These are phyloP conservation scores for Helleia helle DNA, from an alignment of 2,888 invertebrate species.

Conservation along the genomic window DNA sequence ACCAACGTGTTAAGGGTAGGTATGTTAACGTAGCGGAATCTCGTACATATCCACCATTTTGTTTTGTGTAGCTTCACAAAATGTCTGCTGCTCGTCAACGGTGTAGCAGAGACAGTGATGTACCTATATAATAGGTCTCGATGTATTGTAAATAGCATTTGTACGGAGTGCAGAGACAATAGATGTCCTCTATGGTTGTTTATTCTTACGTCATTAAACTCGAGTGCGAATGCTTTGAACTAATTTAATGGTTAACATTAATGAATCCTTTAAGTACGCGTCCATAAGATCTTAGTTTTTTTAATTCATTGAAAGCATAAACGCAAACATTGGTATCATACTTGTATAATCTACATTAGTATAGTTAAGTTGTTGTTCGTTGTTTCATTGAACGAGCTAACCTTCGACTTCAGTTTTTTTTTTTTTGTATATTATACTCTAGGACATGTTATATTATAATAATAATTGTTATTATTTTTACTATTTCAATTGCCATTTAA, in stretches of 20 bases:
- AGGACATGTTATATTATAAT: too few species aligned
- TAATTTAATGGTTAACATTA: constrained; percentile 43
- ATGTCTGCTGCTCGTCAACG: constrained; percentile 32
- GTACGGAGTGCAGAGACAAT: constrained; percentile 37
- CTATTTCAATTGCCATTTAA: too few species aligned
- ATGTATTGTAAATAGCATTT: constrained; percentile 28
- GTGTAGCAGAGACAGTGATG: too few species aligned
- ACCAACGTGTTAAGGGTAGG: constrained; percentile 12
- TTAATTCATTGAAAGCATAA: too few species aligned
- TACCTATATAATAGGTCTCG: constrained; percentile 31
- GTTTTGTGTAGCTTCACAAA: constrained; percentile 28
- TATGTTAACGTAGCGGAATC: neutral
- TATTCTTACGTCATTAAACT: constrained; percentile 66
- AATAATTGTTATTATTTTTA: too few species aligned
- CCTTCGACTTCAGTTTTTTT: too few species aligned
- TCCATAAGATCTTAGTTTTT: too few species aligned
- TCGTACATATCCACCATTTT: neutral
- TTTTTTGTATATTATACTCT: too few species aligned
- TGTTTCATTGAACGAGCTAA: too few species aligned
- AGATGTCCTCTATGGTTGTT: constrained; percentile 39
- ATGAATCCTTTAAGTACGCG: neutral
- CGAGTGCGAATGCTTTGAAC: constrained; percentile 57
- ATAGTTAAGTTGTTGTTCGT: too few species aligned
- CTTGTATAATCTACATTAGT: too few species aligned
- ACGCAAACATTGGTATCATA: too few species aligned